Conservation (phyloP, 1,140 invertebrate species). For the Papilio glaucus region DNA sequence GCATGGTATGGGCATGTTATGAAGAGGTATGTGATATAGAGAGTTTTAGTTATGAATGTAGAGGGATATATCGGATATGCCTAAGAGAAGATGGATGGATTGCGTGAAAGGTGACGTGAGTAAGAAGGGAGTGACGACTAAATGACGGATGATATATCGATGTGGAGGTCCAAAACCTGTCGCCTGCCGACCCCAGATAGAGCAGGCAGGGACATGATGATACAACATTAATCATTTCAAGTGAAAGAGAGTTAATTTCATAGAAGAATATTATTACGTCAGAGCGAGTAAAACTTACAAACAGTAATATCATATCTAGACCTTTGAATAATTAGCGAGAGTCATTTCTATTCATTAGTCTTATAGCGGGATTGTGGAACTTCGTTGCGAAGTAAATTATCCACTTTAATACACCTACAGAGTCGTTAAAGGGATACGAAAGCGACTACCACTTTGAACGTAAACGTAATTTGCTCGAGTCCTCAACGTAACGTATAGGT, state of each 20-base stretch:
- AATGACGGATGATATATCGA: too few relatives aligned
- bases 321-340: slow-evolving; percentile 23
- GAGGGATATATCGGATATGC: too few relatives aligned
- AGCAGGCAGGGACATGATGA: too few relatives aligned
- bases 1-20: too few relatives aligned
- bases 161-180: too few relatives aligned
- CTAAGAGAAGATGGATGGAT: too few relatives aligned
- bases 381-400: slow-evolving; percentile 29
- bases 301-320: slow-evolving; percentile 13
- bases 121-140: too few relatives aligned
- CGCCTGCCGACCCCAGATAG: too few relatives aligned
- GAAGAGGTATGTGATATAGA: too few relatives aligned
- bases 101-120: too few relatives aligned
- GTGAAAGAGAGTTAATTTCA: background rate
- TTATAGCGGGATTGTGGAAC: slow-evolving; percentile 24
- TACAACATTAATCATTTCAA: too few relatives aligned
- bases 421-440: slow-evolving; percentile 26
- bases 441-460: slow-evolving; percentile 6
- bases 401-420: slow-evolving; percentile 17
- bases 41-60: too few relatives aligned
- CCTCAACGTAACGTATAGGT: background rate
- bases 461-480: slow-evolving; percentile 6
- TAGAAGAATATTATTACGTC: background rate
- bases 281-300: background rate
- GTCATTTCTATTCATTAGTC: slow-evolving; percentile 24